phyloP scores from a whole-genome alignment of 92 coral and sea anemone genomes.

The Zoanthus gigantus region DNA sequence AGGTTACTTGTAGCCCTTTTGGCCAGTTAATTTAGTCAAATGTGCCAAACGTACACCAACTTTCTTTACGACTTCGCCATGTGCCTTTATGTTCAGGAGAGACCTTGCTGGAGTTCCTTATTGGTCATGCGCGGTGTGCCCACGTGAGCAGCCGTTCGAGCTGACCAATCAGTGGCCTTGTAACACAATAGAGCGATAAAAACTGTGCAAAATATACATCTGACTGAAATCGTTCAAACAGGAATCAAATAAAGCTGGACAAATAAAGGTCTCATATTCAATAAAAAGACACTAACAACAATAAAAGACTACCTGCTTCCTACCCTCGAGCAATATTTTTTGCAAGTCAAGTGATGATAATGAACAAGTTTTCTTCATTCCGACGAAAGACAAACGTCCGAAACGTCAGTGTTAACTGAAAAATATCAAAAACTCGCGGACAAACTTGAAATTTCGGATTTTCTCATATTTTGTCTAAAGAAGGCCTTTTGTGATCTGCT shows the following conservation, averaged over 20 bases:
- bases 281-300: conserved; percentile 28
- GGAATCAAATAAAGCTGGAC: conserved; percentile 26
- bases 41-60: conserved; percentile 71
- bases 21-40: conserved; percentile 66
- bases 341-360: neutral
- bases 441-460: too few relatives aligned
- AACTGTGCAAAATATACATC: conserved; percentile 45
- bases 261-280: conserved; percentile 19
- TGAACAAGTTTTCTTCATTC: too few relatives aligned
- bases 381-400: too few relatives aligned
- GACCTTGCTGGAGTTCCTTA: conserved; percentile 36
- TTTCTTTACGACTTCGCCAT: conserved; percentile 92
- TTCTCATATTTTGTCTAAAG: too few relatives aligned
- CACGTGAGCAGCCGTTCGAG: conserved; percentile 30
- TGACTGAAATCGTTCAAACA: conserved; percentile 23
- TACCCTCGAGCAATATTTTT: neutral
- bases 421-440: too few relatives aligned
- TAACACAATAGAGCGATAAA: conserved; percentile 35
- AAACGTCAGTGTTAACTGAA: too few relatives aligned
- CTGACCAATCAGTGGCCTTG: conserved; percentile 29
- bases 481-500: too few relatives aligned
- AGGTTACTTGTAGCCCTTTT: conserved; percentile 89
- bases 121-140: conserved; percentile 38
- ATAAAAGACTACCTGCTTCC: conserved; percentile 35
- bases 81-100: conserved; percentile 86